A percentile compares a stretch with the other conserved stretches of the same genome.
phyloP scores from a whole-genome alignment of 2,888 invertebrate species.

The Brachynemurus nebulosus region DNA sequence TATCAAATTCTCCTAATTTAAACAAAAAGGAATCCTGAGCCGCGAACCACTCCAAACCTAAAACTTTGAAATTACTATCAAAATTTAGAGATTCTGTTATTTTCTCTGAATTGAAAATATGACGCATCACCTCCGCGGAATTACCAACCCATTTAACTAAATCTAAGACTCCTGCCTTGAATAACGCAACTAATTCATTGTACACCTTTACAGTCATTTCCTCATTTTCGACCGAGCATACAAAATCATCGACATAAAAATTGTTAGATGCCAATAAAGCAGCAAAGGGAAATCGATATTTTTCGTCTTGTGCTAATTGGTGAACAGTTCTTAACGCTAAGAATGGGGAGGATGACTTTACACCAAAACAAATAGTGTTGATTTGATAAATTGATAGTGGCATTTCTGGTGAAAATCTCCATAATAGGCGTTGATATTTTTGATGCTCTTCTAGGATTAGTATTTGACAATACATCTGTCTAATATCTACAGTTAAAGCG shows the following conservation, averaged over 20 bases:
- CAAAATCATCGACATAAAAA: slow-evolving; percentile 12
- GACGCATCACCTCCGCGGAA: not conserved
- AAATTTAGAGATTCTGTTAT: not conserved
- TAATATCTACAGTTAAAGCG: slow-evolving; percentile 13
- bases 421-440: slow-evolving; percentile 11
- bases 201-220: not conserved
- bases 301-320: slow-evolving; percentile 10
- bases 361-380: slow-evolving; percentile 10
- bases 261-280: not conserved
- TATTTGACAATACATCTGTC: slow-evolving; percentile 13
- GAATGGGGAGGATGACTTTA: slow-evolving; percentile 10
- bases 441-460: slow-evolving; percentile 4
- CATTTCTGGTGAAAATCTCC: slow-evolving; percentile 5
- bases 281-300: slow-evolving; percentile 4
- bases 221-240: slow-evolving; percentile 2
- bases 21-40: no score
- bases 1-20: no score
- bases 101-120: slow-evolving; percentile 4
- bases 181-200: slow-evolving; percentile 1
- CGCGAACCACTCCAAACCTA: not conserved
- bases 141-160: slow-evolving; percentile 10
- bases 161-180: slow-evolving; percentile 7
- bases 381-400: slow-evolving; percentile 6
- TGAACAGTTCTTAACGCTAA: slow-evolving; percentile 10
- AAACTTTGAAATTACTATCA: slow-evolving; percentile 2